Evolutionary conservation across 1,140 invertebrate species (phyloP).

Genomic region (Periplaneta americana): DNA sequence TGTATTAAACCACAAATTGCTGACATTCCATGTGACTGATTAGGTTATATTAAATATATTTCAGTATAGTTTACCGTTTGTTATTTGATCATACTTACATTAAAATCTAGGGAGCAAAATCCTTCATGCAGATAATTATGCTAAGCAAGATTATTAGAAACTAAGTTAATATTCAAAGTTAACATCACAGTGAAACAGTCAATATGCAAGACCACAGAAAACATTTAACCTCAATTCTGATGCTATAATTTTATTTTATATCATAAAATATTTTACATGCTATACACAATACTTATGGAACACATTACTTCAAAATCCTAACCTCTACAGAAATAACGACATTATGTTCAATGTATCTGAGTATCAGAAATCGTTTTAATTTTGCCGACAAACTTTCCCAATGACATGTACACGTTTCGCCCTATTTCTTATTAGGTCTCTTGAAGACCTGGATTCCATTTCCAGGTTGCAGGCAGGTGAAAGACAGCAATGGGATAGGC

Average conservation of each 20-base stretch:
- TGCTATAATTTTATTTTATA: neutral
- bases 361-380: neutral
- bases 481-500: neutral
- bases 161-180: too few relatives aligned
- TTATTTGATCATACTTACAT: too few relatives aligned
- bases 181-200: too few relatives aligned
- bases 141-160: too few relatives aligned
- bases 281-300: too few relatives aligned
- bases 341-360: neutral
- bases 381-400: neutral
- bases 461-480: conserved; percentile 9
- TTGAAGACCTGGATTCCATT: neutral
- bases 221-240: neutral
- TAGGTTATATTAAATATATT: too few relatives aligned
- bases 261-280: neutral
- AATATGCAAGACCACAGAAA: neutral
- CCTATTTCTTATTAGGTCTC: neutral
- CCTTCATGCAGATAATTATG: too few relatives aligned
- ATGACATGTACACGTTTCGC: neutral
- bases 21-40: too few relatives aligned
- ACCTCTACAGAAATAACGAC: neutral
- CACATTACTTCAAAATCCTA: neutral
- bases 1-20: too few relatives aligned
- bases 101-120: too few relatives aligned
- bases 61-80: too few relatives aligned